Conservation (phyloP, 2,113 vertebrate species). For the Eurypyga helias region DNA sequence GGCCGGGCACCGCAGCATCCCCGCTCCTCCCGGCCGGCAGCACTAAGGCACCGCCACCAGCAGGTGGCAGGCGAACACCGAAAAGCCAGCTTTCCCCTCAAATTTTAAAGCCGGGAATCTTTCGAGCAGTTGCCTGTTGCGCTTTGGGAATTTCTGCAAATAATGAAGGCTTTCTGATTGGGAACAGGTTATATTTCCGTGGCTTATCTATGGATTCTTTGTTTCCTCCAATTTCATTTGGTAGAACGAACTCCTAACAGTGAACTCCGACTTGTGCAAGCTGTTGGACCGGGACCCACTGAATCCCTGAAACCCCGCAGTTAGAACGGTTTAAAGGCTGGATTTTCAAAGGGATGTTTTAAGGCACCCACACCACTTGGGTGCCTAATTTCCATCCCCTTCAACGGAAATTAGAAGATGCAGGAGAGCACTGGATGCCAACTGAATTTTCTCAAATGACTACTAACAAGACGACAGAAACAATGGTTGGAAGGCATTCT, state of each 20-base stretch:
- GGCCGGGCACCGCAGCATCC: neutral
- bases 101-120: rapidly evolving
- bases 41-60: neutral
- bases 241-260: too few species aligned
- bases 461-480: neutral
- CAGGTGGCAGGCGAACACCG: neutral
- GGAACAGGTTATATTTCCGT: rapidly evolving
- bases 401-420: neutral
- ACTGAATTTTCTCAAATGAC: neutral
- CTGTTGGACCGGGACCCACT: neutral
- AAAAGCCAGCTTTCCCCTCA: neutral
- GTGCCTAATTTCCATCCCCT: neutral
- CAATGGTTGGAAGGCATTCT: neutral
- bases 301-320: neutral
- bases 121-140: rapidly evolving
- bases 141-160: rapidly evolving
- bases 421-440: neutral
- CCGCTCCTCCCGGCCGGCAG: neutral
- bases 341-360: neutral
- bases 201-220: neutral
- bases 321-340: neutral
- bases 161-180: rapidly evolving
- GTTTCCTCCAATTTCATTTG: neutral
- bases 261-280: neutral
- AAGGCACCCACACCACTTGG: neutral